Conservation (phyloP, 2,797 vertebrate genomes). For the Galagoides demidoff region DNA sequence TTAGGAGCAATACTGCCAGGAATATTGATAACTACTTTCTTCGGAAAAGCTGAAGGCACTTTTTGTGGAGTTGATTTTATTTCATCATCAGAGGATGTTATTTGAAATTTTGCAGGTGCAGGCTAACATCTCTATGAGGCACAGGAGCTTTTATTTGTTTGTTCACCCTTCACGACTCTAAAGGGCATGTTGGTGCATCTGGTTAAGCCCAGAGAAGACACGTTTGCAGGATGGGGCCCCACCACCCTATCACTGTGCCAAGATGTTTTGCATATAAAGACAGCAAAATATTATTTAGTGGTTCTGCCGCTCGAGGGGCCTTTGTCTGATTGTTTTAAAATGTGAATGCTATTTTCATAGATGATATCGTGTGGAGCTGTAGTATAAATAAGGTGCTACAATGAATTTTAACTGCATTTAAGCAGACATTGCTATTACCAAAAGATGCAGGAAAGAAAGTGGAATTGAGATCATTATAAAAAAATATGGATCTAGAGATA, state of each 20-base stretch:
- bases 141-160: constrained; percentile 21
- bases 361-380: not conserved
- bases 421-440: constrained; percentile 49
- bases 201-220: constrained; percentile 37
- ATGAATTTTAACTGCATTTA: constrained; percentile 75
- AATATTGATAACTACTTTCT: constrained; percentile 42
- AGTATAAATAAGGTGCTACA: constrained; percentile 63
- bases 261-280: constrained; percentile 56
- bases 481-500: constrained; percentile 75
- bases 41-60: constrained; percentile 3
- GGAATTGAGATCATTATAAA: constrained; percentile 73
- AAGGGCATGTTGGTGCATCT: constrained; percentile 38
- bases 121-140: not conserved
- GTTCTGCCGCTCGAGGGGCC: constrained; percentile 14
- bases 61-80: constrained; percentile 60
- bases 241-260: not conserved
- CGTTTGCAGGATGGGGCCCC: not conserved
- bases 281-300: constrained; percentile 1
- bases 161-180: constrained; percentile 49
- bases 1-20: not conserved
- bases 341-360: constrained; percentile 67
- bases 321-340: constrained; percentile 68
- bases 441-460: constrained; percentile 53
- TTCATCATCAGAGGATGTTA: constrained; percentile 14
- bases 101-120: constrained; percentile 64